phyloP scores from a whole-genome alignment of 2,888 invertebrate species.

The Acronicta aceris region DNA sequence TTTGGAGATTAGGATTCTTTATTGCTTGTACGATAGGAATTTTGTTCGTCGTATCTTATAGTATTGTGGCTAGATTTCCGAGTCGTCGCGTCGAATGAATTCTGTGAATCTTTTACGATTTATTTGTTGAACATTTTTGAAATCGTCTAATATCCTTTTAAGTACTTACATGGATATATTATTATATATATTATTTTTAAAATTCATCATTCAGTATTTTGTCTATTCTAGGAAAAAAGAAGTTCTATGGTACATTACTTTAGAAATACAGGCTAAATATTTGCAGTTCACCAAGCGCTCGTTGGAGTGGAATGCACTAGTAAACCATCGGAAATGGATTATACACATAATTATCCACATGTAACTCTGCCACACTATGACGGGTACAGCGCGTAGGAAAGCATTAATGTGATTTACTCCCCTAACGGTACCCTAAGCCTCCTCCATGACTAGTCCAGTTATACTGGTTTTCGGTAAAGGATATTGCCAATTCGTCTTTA shows the following conservation, averaged over 20 bases:
- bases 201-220: no score
- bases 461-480: slow-evolving; percentile 52
- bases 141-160: no score
- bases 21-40: slow-evolving; percentile 38
- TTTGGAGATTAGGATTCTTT: slow-evolving; percentile 52
- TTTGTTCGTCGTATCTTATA: slow-evolving; percentile 33
- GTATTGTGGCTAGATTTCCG: slow-evolving; percentile 19
- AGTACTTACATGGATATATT: no score
- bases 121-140: no score
- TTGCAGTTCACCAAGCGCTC: background rate
- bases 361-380: slow-evolving; percentile 54
- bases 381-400: slow-evolving; percentile 63
- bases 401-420: slow-evolving; percentile 73
- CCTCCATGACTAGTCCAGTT: slow-evolving; percentile 53
- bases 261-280: slow-evolving; percentile 2
- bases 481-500: slow-evolving; percentile 50
- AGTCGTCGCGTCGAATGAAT: slow-evolving; percentile 30
- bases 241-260: no score
- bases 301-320: slow-evolving; percentile 23
- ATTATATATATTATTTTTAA: no score
- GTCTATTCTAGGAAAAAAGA: no score
- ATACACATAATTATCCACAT: slow-evolving; percentile 61
- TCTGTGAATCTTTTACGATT: no score
- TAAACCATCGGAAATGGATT: slow-evolving; percentile 60
- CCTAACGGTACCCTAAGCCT: slow-evolving; percentile 61